Conservation (phyloP, 2,888 invertebrate genomes). For the Cactoblastis cactorum region DNA sequence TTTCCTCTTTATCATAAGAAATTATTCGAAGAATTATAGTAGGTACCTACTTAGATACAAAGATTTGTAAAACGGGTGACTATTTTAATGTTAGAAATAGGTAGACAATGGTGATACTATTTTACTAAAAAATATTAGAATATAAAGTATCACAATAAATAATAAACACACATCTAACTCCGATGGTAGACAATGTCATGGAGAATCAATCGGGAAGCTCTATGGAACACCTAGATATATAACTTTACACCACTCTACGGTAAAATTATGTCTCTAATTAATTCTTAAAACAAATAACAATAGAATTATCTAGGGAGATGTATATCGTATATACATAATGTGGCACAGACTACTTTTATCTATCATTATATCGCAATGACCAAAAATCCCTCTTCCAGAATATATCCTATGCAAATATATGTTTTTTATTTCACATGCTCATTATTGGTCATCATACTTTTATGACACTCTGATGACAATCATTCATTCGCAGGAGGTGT, state of each 20-base stretch:
- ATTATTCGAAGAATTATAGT: not conserved
- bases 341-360: conserved; percentile 67
- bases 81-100: not conserved
- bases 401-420: not conserved
- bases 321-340: conserved; percentile 65
- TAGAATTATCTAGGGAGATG: conserved; percentile 66
- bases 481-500: not conserved
- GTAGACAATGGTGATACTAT: not conserved
- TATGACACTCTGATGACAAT: not conserved
- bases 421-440: not conserved
- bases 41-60: conserved; percentile 1
- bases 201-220: conserved; percentile 65
- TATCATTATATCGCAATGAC: conserved; percentile 30
- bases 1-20: not conserved
- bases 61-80: not conserved
- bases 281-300: conserved; percentile 64
- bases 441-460: not conserved
- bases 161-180: conserved; percentile 30
- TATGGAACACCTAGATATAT: conserved; percentile 58
- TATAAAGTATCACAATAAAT: conserved; percentile 16
- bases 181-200: conserved; percentile 56
- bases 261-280: conserved; percentile 57
- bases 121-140: not conserved
- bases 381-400: conserved; percentile 18
- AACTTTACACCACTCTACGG: conserved; percentile 52